phyloP scores from a whole-genome alignment of 2,113 vertebrate genomes.

The Centrocercus urophasianus region DNA sequence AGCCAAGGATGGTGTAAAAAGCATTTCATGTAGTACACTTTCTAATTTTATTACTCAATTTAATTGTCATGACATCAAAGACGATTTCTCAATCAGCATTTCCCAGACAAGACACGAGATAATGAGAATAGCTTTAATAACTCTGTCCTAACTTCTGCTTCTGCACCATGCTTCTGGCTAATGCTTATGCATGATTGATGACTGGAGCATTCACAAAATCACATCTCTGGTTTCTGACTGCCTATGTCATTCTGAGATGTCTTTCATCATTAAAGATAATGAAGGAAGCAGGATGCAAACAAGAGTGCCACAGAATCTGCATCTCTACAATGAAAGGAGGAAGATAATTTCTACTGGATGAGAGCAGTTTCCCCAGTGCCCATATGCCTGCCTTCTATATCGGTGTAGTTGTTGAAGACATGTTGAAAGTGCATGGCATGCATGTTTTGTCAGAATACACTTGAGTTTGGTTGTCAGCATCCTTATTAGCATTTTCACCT shows the following conservation, averaged over 20 bases:
- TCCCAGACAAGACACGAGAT: background rate
- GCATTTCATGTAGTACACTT: background rate
- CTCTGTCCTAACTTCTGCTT: background rate
- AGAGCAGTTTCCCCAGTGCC: background rate
- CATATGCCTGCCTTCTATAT: background rate
- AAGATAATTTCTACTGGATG: background rate
- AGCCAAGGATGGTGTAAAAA: background rate
- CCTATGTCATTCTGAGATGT: background rate
- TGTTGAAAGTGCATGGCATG: background rate
- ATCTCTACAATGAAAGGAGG: background rate
- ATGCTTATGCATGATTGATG: background rate
- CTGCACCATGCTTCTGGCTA: background rate
- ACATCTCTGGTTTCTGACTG: background rate
- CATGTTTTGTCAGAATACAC: background rate
- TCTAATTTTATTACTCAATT: background rate
- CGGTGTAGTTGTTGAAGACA: background rate
- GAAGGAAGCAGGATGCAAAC: background rate
- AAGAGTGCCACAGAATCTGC: background rate
- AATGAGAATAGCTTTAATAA: constrained; percentile 9
- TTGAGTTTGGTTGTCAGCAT: background rate
- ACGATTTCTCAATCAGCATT: background rate
- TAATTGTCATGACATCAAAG: background rate
- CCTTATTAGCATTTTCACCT: background rate
- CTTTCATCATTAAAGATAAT: background rate
- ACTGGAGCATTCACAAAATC: background rate